phyloP scores from a whole-genome alignment of 2,797 vertebrate genomes.

The Balearica regulorum region DNA sequence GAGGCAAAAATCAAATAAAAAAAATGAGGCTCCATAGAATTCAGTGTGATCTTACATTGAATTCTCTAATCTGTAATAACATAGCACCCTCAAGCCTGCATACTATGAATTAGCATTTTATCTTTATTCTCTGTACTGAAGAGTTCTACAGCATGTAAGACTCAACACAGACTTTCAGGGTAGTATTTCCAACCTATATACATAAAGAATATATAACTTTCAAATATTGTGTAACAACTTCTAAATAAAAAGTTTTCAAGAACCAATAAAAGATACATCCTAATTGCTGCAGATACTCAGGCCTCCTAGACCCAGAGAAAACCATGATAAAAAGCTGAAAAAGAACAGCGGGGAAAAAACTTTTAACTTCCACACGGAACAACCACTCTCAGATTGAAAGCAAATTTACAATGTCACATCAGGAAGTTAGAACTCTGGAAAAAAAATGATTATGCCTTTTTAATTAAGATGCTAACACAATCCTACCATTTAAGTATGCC shows the following conservation, averaged over 20 bases:
- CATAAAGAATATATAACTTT: accelerated
- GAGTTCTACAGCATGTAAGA: background rate
- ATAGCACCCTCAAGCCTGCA: background rate
- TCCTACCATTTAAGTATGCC: accelerated
- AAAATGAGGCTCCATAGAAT: background rate
- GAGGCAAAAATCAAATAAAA: slow-evolving; percentile 33
- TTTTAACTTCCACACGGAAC: background rate
- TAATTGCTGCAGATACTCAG: background rate
- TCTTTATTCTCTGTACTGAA: background rate
- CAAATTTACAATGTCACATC: background rate
- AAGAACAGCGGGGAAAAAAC: background rate
- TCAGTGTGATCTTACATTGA: background rate
- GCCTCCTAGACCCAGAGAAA: background rate
- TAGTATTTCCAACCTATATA: background rate
- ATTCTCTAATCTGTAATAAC: background rate
- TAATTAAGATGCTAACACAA: background rate
- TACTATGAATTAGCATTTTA: background rate
- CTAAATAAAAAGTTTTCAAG: background rate
- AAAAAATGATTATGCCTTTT: background rate
- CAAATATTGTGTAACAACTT: background rate
- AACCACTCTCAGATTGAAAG: background rate
- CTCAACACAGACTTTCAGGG: background rate
- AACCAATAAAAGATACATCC: background rate
- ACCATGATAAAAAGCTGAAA: background rate
- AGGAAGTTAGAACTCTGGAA: background rate